Base-by-base conservation (phyloP, 23 tunicate genomes). In the Ciona savignyi region DNA sequence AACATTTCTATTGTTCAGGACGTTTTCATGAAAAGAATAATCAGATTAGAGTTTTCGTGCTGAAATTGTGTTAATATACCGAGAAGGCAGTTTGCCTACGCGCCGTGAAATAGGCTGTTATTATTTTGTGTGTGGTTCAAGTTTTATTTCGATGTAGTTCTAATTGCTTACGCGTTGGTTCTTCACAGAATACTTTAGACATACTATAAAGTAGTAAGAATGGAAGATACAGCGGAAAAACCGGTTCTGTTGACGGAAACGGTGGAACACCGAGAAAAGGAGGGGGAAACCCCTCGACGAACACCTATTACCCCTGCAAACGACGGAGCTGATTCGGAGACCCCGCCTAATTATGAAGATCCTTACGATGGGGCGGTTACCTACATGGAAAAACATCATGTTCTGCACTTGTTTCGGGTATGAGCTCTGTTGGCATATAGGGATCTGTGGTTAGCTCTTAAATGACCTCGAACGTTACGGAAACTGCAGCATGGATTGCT, bases 351-450 rank as follows among this genome's bases (percentile, higher is more conserved):
- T 25, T 88, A 88, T 48, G 96, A 88, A 77, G 96, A 88, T 56
- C 96, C 96, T 23, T 88, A 88, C 69, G 83, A 88, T 62, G 62
- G 75, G 66, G 96, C 96, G 1, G 96, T 88, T 1, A 34, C 83
- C 30, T 88, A 88, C 66, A 88, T 88, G 96, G 96, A 88, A 63
- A 82, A 88, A 31, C 96, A 88, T 68, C 87, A 88, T 49, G 77
- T 88, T 25, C 80, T 88, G 66, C 96, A 88, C 66, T 30, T 88
- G 20, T 88, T 88, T 73, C 64, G 96, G 75, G 96, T 88, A 77
- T 22, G 78, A 24, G 3, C n/a, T n/a, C n/a, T n/a, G n/a, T n/a
- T n/a, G n/a, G n/a, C n/a, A n/a, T n/a, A n/a, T n/a, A n/a, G n/a
- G n/a, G n/a, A n/a, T n/a, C n/a, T n/a, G n/a, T n/a, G n/a, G n/a